These are phyloP conservation scores for Andrena minutula DNA, from an alignment of 2,888 invertebrate genomes.

Conservation along the genomic window DNA sequence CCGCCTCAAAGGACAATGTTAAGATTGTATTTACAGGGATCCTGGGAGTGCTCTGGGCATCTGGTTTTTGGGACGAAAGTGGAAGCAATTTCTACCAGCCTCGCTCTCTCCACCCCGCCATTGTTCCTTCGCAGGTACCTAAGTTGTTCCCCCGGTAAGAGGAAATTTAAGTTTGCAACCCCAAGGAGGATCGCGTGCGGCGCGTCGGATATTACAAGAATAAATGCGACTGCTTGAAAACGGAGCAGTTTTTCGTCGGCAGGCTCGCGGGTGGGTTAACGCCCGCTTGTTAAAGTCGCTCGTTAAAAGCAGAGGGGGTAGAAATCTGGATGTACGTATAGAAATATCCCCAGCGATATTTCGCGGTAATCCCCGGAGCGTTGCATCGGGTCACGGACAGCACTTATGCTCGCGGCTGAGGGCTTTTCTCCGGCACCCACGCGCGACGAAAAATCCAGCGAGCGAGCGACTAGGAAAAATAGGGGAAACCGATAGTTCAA, in stretches of 20 bases:
- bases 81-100: background rate
- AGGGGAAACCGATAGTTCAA: conserved; percentile 56
- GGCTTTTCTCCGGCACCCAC: conserved; percentile 3
- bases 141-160: background rate
- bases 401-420: conserved; percentile 19
- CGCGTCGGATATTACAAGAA: background rate
- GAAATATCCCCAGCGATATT: conserved; percentile 41
- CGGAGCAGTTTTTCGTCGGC: background rate
- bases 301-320: background rate
- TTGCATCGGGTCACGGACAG: conserved; percentile 52
- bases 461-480: conserved; percentile 37
- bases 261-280: conserved; percentile 3
- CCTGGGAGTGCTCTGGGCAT: background rate
- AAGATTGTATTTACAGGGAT: background rate
- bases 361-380: conserved; percentile 37
- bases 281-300: background rate
- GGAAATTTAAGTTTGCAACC: conserved; percentile 3
- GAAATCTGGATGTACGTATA: conserved; percentile 3
- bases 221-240: conserved; percentile 24
- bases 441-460: conserved; percentile 16
- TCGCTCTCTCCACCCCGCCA: too few relatives aligned
- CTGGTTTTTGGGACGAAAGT: background rate
- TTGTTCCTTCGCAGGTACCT: background rate
- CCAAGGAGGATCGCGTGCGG: conserved; percentile 30
- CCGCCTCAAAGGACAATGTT: background rate